Conservation (phyloP, 2,113 vertebrate species). For the Corythornis vintsioides region DNA sequence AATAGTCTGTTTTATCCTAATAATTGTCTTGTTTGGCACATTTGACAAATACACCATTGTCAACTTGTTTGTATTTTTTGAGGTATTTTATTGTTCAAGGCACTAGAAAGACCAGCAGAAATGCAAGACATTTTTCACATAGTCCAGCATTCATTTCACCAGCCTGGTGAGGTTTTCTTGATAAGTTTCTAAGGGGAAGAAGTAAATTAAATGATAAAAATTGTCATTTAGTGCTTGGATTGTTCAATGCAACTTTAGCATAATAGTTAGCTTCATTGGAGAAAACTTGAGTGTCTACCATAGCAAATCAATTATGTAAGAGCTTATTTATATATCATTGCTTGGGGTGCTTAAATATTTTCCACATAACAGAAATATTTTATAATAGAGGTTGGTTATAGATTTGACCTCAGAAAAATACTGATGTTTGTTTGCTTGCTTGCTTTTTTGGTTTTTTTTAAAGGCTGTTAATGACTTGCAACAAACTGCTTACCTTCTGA, state of each 20-base stretch:
- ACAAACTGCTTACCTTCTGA: constrained; percentile 60
- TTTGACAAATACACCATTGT: neutral
- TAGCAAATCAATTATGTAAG: constrained; percentile 75
- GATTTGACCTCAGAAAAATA: constrained; percentile 73
- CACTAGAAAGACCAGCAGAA: neutral
- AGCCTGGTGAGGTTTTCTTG: constrained; percentile 23
- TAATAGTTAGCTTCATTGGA: constrained; percentile 50
- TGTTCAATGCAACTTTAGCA: constrained; percentile 50
- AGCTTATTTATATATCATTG: constrained; percentile 66
- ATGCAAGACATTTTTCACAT: neutral
- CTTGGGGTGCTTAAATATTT: constrained; percentile 74
- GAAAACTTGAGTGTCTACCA: constrained; percentile 63
- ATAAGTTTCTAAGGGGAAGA: neutral
- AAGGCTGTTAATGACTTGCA: constrained; percentile 57
- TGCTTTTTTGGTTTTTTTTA: neutral
- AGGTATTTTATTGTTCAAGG: neutral
- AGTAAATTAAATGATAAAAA: constrained; percentile 21
- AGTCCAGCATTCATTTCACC: constrained; percentile 32
- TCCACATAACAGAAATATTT: constrained; percentile 62
- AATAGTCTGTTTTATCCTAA: neutral
- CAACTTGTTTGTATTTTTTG: neutral
- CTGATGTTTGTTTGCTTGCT: neutral
- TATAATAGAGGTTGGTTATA: constrained; percentile 75
- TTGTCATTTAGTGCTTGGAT: constrained; percentile 60
- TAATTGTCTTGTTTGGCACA: neutral